phyloP scores from a whole-genome alignment of 2,888 invertebrate genomes.

The Eristalis tenax region DNA sequence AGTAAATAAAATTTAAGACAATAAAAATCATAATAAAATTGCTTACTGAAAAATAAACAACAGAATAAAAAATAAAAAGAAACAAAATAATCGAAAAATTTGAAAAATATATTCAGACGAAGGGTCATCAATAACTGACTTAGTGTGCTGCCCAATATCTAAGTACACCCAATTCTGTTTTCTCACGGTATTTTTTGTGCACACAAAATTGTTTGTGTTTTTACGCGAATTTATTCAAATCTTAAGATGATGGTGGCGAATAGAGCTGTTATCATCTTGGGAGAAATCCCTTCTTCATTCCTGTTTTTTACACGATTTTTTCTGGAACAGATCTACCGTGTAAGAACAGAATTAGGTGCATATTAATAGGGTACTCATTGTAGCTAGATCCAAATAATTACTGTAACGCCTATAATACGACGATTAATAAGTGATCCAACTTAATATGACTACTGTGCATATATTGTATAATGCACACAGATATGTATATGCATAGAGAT shows the following conservation, averaged over 20 bases:
- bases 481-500: neutral
- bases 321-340: too few species aligned
- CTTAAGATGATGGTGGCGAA: too few species aligned
- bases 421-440: neutral
- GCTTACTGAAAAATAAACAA: neutral
- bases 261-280: too few species aligned
- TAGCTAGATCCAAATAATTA: neutral
- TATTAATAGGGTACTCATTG: too few species aligned
- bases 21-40: conserved; percentile 36
- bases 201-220: too few species aligned
- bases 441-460: neutral
- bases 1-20: conserved; percentile 43
- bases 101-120: neutral
- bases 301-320: too few species aligned
- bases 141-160: neutral
- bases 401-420: neutral
- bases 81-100: conserved; percentile 75
- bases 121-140: neutral
- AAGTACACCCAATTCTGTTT: too few species aligned
- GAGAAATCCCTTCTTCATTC: too few species aligned
- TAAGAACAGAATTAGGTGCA: too few species aligned
- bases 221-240: too few species aligned
- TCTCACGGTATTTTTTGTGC: too few species aligned
- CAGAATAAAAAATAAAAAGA: conserved; percentile 77
- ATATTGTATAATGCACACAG: too few species aligned